Percentiles rank a stretch among this genome's conserved stretches.
Evolutionary conservation across 2,888 invertebrate genomes (phyloP).

Genomic region (Pyrgus malvae): DNA sequence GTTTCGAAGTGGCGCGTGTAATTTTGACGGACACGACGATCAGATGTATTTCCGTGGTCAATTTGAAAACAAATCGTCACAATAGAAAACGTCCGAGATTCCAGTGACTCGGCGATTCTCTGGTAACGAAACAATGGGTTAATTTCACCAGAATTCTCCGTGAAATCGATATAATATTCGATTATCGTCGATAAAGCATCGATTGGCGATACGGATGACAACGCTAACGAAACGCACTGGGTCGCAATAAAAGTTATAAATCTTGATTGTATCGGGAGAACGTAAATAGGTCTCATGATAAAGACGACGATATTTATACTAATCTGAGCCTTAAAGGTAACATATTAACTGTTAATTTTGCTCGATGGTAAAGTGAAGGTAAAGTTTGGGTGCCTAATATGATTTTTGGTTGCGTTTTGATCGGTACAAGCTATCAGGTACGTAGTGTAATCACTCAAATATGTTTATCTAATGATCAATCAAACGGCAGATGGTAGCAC

Average conservation of each 20-base stretch:
- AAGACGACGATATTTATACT: slow-evolving; percentile 27
- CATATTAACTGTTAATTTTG: neutral
- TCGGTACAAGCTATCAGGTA: slow-evolving; percentile 35
- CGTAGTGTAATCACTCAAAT: slow-evolving; percentile 38
- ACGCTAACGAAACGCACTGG: slow-evolving; percentile 56
- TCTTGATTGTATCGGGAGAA: slow-evolving; percentile 51
- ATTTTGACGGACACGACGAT: slow-evolving; percentile 34
- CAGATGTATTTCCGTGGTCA: slow-evolving; percentile 34
- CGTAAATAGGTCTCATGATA: slow-evolving; percentile 43
- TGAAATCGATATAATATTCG: slow-evolving; percentile 62
- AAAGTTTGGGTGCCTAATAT: slow-evolving; percentile 31
- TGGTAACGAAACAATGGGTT: slow-evolving; percentile 53
- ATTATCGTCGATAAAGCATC: slow-evolving; percentile 54
- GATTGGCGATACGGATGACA: slow-evolving; percentile 58
- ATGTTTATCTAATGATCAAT: slow-evolving; percentile 54
- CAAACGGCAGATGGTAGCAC: slow-evolving; percentile 49
- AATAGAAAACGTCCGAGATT: slow-evolving; percentile 37
- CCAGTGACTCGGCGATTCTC: slow-evolving; percentile 41
- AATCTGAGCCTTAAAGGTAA: slow-evolving; percentile 32
- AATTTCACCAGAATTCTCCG: slow-evolving; percentile 60
- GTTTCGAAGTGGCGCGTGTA: slow-evolving; percentile 22
- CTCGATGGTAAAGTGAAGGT: neutral
- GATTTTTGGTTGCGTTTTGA: slow-evolving; percentile 37
- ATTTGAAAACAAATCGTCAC: slow-evolving; percentile 33
- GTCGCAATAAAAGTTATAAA: slow-evolving; percentile 49